phyloP scores from a whole-genome alignment of 92 coral and sea anemone genomes.

The Phenganax marumi region DNA sequence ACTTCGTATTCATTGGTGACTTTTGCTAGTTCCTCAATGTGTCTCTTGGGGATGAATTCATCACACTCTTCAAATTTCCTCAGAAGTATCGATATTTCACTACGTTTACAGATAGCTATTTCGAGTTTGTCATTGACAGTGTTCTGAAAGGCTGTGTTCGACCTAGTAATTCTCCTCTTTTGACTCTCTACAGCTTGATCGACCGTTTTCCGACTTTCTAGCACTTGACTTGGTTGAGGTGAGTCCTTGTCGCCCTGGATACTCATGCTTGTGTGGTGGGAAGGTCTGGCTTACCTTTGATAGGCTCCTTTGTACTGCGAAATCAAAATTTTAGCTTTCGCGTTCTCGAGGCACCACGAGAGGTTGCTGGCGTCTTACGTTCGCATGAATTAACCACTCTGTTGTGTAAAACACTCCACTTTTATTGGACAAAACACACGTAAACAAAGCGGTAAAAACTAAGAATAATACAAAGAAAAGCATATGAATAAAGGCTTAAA shows the following conservation, averaged over 20 bases:
- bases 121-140: conserved; percentile 3
- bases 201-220: too few species aligned
- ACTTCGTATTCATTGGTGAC: conserved; percentile 15
- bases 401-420: too few species aligned
- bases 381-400: too few species aligned
- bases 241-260: conserved; percentile 7
- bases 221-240: neutral
- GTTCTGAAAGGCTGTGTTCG: neutral
- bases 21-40: neutral
- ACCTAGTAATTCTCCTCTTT: conserved; percentile 9
- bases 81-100: neutral
- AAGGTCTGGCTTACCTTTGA: neutral
- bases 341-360: too few species aligned
- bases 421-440: too few species aligned
- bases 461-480: too few species aligned
- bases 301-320: too few species aligned
- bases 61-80: neutral
- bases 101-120: conserved; percentile 10
- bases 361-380: neutral
- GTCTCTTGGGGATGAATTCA: neutral
- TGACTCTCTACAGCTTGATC: too few species aligned
- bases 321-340: conserved; percentile 2
- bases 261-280: conserved; percentile 24
- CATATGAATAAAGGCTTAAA: too few species aligned
- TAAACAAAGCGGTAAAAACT: too few species aligned